phyloP scores from a whole-genome alignment of 2,888 invertebrate species.

The Blastobasis adustella region DNA sequence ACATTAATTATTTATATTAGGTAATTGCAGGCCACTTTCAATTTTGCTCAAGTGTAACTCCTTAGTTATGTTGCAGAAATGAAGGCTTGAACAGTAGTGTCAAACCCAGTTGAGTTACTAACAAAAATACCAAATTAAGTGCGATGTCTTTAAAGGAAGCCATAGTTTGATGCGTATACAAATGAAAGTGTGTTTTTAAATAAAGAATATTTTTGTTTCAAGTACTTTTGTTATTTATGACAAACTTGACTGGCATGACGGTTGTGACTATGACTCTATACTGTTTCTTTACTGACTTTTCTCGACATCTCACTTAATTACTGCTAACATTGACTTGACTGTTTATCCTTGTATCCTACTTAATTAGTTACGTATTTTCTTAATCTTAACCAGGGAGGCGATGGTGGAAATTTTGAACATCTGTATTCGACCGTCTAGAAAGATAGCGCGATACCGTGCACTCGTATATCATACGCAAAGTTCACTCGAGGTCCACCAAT shows the following conservation, averaged over 20 bases:
- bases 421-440: too few relatives aligned
- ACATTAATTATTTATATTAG: conserved; percentile 27
- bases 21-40: conserved; percentile 19
- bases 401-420: not conserved
- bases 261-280: conserved; percentile 20
- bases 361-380: not conserved
- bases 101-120: conserved; percentile 27
- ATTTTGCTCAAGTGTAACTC: conserved; percentile 35
- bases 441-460: too few relatives aligned
- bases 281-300: conserved; percentile 27
- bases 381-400: not conserved
- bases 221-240: conserved; percentile 27
- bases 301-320: conserved; percentile 65
- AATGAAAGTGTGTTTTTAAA: conserved; percentile 39
- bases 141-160: conserved; percentile 52
- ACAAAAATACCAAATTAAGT: conserved; percentile 46
- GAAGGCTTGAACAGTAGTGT: conserved; percentile 5
- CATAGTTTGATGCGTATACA: conserved; percentile 30
- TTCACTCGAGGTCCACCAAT: too few relatives aligned
- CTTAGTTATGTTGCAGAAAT: conserved; percentile 26
- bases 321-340: conserved; percentile 29
- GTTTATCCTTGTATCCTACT: conserved; percentile 9
- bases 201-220: conserved; percentile 42
- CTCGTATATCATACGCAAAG: too few relatives aligned
- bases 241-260: conserved; percentile 5